Evolutionary conservation across 2,888 invertebrate species (phyloP), one percentile per base, ranked within the genome.

Genomic region (Gari tellinella): DNA sequence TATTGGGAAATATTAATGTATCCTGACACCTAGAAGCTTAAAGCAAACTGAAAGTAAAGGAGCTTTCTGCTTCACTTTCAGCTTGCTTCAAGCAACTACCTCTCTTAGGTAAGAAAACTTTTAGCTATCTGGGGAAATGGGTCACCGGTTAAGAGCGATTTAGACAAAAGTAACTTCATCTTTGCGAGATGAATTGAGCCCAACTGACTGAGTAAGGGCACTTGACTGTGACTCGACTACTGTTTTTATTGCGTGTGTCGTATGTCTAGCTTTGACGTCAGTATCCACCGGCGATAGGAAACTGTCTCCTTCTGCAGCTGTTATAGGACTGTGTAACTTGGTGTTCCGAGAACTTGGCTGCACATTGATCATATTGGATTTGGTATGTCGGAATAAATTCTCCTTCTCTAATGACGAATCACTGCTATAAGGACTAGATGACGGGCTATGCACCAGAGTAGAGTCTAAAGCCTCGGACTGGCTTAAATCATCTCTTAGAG

Each of bases 371-470:
- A 41, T 21, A 37, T 46, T 51, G 21, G 55, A 40, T 41, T 62
- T 64, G 61, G 68, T 56, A 64, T 37, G 49, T 68, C 60, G 72
- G 21, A 51, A 61, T 12, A 65, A 37, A 45, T 72, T 74, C 49
- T 79, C 79, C 40, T 74, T 79, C 17, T 72, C 75, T 21, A 72
- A 31, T n/a, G 69, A 72, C 0, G 75, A 79, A 31, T 79, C 79
- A 63, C 75, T 79, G 17, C 48, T 69, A 26, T 72, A 74, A 0
- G 74, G 72, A 62, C 64, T 69, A 15, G 61, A 61, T n/a, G 25
- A 40, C 15, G 64, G 68, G 55, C 63, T 69, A 23, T 65, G 55
- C 7, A 65, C 38, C 17, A 79, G 51, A 17, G 74, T 72, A 15
- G 72, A 65, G 25, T 75, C 72, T 40, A 66, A 57, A 15, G 55